A percentile compares a stretch with the other conserved stretches of the same genome.
Evolutionary conservation across 2,113 vertebrate species (phyloP).

Genomic region (Muntiacus muntjak): DNA sequence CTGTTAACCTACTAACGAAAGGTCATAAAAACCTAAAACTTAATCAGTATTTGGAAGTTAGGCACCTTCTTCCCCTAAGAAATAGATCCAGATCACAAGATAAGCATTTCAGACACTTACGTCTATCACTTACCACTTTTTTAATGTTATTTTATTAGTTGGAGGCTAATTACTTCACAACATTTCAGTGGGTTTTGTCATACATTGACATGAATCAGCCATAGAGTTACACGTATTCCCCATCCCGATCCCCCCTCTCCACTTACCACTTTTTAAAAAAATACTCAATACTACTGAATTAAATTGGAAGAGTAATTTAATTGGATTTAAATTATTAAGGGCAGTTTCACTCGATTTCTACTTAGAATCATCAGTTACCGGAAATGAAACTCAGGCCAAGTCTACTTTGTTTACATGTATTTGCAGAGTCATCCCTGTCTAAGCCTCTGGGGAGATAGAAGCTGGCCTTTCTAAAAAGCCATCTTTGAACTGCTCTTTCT

Average conservation of each 20-base stretch:
- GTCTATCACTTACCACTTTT: background rate
- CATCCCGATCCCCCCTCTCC: background rate
- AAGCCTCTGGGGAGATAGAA: background rate
- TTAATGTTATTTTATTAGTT: too few species aligned
- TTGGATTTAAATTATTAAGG: background rate
- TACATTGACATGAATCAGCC: too few species aligned
- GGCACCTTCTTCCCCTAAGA: background rate
- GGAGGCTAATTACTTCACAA: too few species aligned
- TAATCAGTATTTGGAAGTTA: background rate
- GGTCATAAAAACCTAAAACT: background rate
- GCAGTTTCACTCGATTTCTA: background rate
- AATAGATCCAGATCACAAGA: background rate
- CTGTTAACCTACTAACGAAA: background rate
- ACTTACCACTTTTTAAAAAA: background rate
- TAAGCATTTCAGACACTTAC: background rate
- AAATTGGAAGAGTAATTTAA: background rate
- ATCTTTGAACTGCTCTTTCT: conserved; percentile 4
- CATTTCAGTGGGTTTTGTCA: too few species aligned
- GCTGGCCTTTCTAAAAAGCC: background rate
- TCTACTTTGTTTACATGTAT: conserved; percentile 37
- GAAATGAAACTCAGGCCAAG: background rate
- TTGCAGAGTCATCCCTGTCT: conserved; percentile 39
- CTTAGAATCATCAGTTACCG: background rate
- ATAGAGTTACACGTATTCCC: too few species aligned
- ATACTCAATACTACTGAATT: background rate